These are phyloP conservation scores for Butorides virescens DNA, from an alignment of 2,113 vertebrate genomes.

Conservation along the genomic window DNA sequence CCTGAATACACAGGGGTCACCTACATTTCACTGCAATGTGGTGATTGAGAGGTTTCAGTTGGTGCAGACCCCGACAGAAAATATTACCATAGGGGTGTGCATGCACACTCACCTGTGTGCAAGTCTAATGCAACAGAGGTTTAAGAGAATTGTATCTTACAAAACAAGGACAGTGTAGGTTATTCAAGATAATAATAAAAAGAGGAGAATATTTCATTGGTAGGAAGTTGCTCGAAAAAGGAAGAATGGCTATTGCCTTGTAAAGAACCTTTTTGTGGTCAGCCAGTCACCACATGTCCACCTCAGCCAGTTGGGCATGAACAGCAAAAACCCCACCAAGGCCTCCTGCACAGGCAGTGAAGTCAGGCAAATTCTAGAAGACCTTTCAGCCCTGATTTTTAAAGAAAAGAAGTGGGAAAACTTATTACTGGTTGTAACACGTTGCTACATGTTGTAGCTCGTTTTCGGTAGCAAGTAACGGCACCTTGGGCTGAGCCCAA, in stretches of 20 bases:
- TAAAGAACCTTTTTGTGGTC: background rate
- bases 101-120: too few species aligned
- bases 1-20: background rate
- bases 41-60: background rate
- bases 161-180: background rate
- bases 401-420: background rate
- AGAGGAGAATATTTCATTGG: background rate
- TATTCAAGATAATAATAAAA: background rate
- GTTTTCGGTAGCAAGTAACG: fast-evolving
- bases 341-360: background rate
- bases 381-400: background rate
- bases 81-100: background rate
- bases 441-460: background rate
- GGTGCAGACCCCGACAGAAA: background rate
- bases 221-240: background rate
- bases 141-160: background rate
- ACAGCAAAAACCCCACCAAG: background rate
- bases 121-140: background rate
- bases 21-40: background rate
- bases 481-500: background rate
- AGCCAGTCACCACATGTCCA: background rate
- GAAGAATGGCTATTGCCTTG: background rate
- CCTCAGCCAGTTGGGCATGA: background rate
- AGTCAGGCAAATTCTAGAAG: background rate
- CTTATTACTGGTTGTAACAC: background rate